phyloP scores from a whole-genome alignment of 92 coral and sea anemone species.

The Anthopleura xanthogrammica region DNA sequence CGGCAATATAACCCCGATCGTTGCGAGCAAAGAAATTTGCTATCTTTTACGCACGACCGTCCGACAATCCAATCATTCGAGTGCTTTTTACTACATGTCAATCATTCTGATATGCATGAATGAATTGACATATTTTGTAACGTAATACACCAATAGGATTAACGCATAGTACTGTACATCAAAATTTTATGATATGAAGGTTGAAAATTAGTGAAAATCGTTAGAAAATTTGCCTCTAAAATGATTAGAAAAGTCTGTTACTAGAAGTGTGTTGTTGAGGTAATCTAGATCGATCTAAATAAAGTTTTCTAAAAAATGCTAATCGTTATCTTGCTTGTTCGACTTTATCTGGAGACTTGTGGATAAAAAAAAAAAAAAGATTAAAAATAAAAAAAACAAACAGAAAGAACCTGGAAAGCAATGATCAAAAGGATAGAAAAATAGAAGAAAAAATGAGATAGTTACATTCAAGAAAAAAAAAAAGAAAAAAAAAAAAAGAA shows the following conservation, averaged over 20 bases:
- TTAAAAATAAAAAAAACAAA: too few relatives aligned
- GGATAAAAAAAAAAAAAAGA: too few relatives aligned
- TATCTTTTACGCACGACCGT: conserved; percentile 18
- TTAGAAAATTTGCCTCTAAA: background rate
- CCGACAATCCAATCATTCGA: conserved; percentile 29
- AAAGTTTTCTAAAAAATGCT: too few relatives aligned
- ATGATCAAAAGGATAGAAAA: background rate
- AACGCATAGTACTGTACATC: background rate
- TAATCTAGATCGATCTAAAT: too few relatives aligned
- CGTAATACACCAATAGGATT: conserved; percentile 7
- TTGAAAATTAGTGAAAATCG: background rate
- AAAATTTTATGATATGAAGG: background rate
- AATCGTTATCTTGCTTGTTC: too few relatives aligned
- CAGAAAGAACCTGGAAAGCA: background rate
- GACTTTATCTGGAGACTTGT: too few relatives aligned
- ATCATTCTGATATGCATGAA: conserved; percentile 73
- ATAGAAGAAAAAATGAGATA: background rate
- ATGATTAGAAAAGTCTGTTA: background rate
- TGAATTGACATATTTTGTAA: conserved; percentile 22
- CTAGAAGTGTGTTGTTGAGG: background rate
- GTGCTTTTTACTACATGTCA: conserved; percentile 49
- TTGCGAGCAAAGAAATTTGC: background rate
- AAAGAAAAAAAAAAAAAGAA: background rate
- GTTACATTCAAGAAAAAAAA: too few relatives aligned
- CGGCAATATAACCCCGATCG: conserved; percentile 12